Evolutionary conservation across 1,140 invertebrate species (phyloP).

Genomic region (Oscheius sp.): DNA sequence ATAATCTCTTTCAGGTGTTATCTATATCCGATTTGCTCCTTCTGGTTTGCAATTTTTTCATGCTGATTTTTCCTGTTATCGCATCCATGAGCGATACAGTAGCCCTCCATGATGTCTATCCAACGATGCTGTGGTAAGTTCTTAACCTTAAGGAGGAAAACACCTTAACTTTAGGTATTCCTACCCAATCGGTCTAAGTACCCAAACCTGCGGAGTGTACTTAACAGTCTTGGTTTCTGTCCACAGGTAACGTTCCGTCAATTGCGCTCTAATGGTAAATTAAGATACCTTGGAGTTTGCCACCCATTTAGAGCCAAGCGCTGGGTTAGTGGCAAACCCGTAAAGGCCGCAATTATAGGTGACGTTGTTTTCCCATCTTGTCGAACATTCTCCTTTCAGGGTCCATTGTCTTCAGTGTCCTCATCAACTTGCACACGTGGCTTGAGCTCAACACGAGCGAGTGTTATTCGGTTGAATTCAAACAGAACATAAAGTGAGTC

Average conservation of each 20-base stretch:
- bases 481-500: background rate
- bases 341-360: constrained; percentile 53
- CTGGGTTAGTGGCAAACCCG: constrained; percentile 55
- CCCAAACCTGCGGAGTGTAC: constrained; percentile 59
- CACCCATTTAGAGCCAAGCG: constrained; percentile 57
- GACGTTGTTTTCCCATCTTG: background rate
- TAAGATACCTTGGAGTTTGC: constrained; percentile 46
- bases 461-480: constrained; percentile 50
- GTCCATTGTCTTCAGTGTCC: constrained; percentile 50
- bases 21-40: constrained; percentile 53
- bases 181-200: constrained; percentile 54
- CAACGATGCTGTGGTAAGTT: constrained; percentile 48
- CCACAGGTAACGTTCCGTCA: constrained; percentile 47
- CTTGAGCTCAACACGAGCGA: constrained; percentile 50
- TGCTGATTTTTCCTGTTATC: constrained; percentile 57
- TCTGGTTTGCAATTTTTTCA: constrained; percentile 58
- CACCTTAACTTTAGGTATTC: constrained; percentile 48
- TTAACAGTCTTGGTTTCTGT: constrained; percentile 57
- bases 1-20: constrained; percentile 11
- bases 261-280: background rate
- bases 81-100: constrained; percentile 56
- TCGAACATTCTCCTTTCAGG: constrained; percentile 18
- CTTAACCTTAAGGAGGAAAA: background rate
- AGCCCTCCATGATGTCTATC: constrained; percentile 55
- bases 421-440: constrained; percentile 55